A percentile compares a stretch with the other conserved stretches of the same genome.
phyloP scores from a whole-genome alignment of 2,888 invertebrate species.

The Tetragonisca angustula region DNA sequence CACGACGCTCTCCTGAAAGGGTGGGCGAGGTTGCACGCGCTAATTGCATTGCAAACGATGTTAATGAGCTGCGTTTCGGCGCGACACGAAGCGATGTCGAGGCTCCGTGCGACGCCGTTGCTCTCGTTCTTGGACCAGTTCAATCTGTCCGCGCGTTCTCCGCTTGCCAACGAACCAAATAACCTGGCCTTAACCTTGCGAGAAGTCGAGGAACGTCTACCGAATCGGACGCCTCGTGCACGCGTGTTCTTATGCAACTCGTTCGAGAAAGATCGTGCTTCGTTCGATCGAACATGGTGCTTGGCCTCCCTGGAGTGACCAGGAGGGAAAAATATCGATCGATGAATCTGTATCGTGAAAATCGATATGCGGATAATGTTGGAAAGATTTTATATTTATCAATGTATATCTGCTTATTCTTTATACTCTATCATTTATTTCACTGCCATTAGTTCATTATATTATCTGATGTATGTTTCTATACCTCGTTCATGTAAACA shows the following conservation, averaged over 20 bases:
- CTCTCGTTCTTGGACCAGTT: constrained; percentile 54
- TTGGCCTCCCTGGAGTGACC: no score
- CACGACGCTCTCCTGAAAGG: constrained; percentile 1
- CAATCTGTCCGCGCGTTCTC: constrained; percentile 38
- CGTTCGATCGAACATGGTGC: background rate
- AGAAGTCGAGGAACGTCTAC: constrained; percentile 20
- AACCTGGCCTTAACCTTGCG: constrained; percentile 65
- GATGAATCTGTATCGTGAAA: no score
- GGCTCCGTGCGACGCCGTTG: background rate
- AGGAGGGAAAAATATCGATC: background rate
- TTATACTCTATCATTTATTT: no score
- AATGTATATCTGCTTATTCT: no score
- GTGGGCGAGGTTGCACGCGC: constrained; percentile 46
- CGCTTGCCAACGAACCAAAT: constrained; percentile 63
- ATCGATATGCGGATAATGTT: no score
- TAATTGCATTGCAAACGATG: constrained; percentile 55
- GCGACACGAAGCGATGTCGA: background rate
- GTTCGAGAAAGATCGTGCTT: background rate
- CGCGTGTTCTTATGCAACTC: constrained; percentile 15
- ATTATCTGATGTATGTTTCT: no score
- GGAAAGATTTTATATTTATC: no score
- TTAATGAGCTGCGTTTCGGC: constrained; percentile 42
- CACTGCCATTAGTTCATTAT: no score
- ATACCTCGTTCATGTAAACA: no score
- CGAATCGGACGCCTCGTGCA: constrained; percentile 6